Conservation (phyloP, 1,140 invertebrate genomes). For the Lithobius niger region DNA sequence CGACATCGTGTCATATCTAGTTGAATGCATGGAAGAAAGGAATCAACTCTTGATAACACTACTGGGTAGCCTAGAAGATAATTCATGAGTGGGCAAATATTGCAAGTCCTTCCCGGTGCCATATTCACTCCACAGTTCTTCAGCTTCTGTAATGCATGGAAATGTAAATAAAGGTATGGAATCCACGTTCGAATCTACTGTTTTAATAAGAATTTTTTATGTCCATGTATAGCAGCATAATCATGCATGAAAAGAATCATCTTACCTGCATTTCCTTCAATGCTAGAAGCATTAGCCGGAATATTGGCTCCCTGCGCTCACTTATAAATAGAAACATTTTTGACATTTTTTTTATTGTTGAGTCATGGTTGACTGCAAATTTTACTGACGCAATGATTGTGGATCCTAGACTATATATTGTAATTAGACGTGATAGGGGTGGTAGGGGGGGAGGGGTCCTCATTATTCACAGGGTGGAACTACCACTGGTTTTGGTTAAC, state of each 20-base stretch:
- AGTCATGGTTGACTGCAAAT: no score
- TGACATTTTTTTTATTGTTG: no score
- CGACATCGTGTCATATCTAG: background rate
- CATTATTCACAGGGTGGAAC: no score
- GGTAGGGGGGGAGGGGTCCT: no score
- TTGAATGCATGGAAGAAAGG: background rate
- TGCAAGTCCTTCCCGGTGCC: background rate
- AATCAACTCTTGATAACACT: background rate
- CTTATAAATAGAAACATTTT: no score
- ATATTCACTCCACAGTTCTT: background rate
- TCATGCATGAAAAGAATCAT: background rate
- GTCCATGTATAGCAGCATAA: background rate
- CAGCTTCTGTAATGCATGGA: background rate
- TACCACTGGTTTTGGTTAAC: no score
- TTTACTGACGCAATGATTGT: no score
- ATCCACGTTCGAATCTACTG: background rate
- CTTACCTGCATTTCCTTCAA: background rate
- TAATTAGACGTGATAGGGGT: no score
- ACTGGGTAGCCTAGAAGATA: background rate
- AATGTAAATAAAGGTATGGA: background rate
- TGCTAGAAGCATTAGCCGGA: no score
- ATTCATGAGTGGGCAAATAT: background rate
- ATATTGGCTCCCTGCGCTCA: no score
- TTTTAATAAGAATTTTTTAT: background rate
- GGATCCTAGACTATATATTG: no score